Percentiles rank a stretch among this genome's conserved stretches.
Evolutionary conservation across 2,113 vertebrate genomes (phyloP).

Genomic region (Semnornis frantzii): DNA sequence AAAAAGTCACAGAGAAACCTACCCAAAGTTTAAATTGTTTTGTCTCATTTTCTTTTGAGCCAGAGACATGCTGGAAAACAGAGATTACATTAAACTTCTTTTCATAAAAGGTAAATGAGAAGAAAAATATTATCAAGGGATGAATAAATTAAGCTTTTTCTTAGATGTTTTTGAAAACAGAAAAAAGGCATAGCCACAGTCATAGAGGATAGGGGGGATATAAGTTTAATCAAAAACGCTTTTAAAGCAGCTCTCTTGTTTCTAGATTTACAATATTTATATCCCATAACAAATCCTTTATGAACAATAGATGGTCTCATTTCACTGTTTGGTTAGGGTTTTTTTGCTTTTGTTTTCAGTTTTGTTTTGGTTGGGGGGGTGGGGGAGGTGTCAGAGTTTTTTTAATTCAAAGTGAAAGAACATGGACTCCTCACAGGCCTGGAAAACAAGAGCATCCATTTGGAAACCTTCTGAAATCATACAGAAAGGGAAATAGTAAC

Average conservation of each 20-base stretch:
- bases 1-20: neutral
- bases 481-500: neutral
- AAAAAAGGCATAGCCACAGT: neutral
- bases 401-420: neutral
- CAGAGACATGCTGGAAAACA: neutral
- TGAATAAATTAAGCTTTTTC: constrained; percentile 44
- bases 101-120: constrained; percentile 36
- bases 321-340: neutral
- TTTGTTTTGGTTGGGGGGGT: too few relatives aligned
- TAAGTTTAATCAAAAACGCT: neutral
- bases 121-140: neutral
- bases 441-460: neutral
- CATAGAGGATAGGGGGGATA: neutral
- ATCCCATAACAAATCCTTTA: neutral
- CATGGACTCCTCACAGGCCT: neutral
- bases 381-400: too few relatives aligned
- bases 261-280: neutral
- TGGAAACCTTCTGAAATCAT: neutral
- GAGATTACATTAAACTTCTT: neutral
- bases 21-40: neutral
- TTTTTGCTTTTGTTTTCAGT: neutral
- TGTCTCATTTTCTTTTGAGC: constrained; percentile 2
- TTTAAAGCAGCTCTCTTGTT: neutral
- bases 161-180: neutral
- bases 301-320: neutral